Base-by-base conservation (phyloP, 2,797 vertebrate genomes). In the Semaprochilodus insignis region DNA sequence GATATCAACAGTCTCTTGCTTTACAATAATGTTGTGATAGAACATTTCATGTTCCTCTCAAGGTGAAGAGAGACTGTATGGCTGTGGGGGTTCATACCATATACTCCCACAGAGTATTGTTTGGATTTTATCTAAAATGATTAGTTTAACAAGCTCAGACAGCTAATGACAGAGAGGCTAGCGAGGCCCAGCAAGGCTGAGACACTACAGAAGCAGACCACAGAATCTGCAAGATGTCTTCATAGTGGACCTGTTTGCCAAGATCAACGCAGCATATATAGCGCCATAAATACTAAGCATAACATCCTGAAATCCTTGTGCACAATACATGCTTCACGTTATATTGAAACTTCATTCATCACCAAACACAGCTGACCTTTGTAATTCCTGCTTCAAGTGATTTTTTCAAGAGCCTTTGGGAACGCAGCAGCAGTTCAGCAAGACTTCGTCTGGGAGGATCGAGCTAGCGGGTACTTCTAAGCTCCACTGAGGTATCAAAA, bases 401-500 rank as follows among this genome's bases (percentile, higher is more conserved):
- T 86, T 86, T 48, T 83, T 78, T 82, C 82, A 82, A 75, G 77
- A 70, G 62, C 70, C 57, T 17, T 34, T 70, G 63, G 80, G 80
- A 71, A 81, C 10, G 23, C 48, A 51, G 66, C 25, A 52, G 67
- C 40, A 44, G 27, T 55, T 75, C 75, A 48, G 55, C 57, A 31
- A 77, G 77, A 89, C 8, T 44, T 34, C 63, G 19, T 55, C 77
- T 62, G 54, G 65, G 63, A 44, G 11, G 71, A 52, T 73, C 73
- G 62, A 51, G 52, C 74, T 82, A 81, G 21, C 3, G 10, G 23
- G 63, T 67, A 73, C 72, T 83, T 87, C 80, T 71, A 84, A 34
- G 83, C 85, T 88, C 86, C 84, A 90, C 77, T 85, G 84, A 90
- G 51, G 74, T 86, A 88, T 90, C 77, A 82, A 83, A 83, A 88